phyloP scores from a whole-genome alignment of 2,888 invertebrate genomes.

The Arctia plantaginis region DNA sequence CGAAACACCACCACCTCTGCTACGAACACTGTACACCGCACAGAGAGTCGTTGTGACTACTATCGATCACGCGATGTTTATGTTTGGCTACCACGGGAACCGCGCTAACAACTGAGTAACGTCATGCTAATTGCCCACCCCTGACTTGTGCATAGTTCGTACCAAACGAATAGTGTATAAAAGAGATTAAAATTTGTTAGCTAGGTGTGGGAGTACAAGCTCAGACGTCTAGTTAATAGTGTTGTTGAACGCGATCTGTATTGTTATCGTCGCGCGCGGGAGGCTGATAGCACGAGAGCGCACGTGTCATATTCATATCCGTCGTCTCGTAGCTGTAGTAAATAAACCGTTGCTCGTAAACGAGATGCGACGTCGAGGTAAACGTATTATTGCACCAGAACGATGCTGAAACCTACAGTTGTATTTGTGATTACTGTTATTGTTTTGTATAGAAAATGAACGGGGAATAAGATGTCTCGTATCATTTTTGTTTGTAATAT shows the following conservation, averaged over 20 bases:
- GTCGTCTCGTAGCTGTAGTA: conserved; percentile 62
- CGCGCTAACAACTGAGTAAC: conserved; percentile 59
- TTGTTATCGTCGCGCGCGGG: conserved; percentile 61
- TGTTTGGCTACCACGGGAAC: conserved; percentile 83
- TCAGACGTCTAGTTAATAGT: conserved; percentile 47
- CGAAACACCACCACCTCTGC: conserved; percentile 51
- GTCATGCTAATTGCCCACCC: conserved; percentile 63
- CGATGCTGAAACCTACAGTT: conserved; percentile 1
- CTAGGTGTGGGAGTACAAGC: conserved; percentile 27
- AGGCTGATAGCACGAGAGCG: conserved; percentile 58
- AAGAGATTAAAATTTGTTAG: conserved; percentile 30
- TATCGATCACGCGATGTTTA: conserved; percentile 84
- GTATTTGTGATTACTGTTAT: conserved; percentile 18
- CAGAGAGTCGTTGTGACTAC: conserved; percentile 60
- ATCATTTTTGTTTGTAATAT: not conserved
- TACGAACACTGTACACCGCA: conserved; percentile 51
- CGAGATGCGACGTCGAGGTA: conserved; percentile 35
- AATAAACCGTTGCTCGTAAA: conserved; percentile 63
- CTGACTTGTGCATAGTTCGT: conserved; percentile 54
- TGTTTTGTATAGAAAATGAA: conserved; percentile 23
- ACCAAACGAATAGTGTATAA: conserved; percentile 22
- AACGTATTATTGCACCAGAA: conserved; percentile 26
- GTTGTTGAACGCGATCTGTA: conserved; percentile 44
- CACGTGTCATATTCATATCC: conserved; percentile 62
- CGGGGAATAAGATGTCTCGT: conserved; percentile 3